phyloP scores from a whole-genome alignment of 2,888 invertebrate genomes.

The Rugalucina vietnamica region DNA sequence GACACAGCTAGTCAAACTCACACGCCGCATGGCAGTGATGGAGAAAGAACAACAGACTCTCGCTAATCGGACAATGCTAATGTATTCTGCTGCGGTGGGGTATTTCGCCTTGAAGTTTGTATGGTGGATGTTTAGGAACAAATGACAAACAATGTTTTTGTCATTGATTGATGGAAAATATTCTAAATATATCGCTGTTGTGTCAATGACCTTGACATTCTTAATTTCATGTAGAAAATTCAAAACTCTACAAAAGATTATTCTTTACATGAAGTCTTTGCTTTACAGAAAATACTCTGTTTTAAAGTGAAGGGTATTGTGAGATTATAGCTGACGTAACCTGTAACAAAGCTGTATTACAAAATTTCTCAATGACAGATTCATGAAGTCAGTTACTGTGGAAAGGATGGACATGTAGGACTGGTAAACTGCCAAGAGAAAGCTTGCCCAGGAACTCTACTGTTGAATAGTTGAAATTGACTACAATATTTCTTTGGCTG shows the following conservation, averaged over 20 bases:
- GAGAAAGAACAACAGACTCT: constrained; percentile 93
- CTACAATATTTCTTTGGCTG: too few relatives aligned
- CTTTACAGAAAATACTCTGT: too few relatives aligned
- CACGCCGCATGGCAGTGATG: constrained; percentile 93
- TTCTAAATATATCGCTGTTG: neutral
- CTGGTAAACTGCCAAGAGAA: too few relatives aligned
- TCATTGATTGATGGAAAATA: neutral
- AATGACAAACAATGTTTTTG: constrained; percentile 62
- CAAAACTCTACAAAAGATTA: neutral
- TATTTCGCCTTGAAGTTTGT: constrained; percentile 92
- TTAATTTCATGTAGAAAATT: neutral
- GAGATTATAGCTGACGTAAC: too few relatives aligned
- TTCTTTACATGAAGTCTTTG: too few relatives aligned
- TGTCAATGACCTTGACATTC: neutral
- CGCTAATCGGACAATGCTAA: constrained; percentile 29
- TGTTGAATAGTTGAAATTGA: too few relatives aligned
- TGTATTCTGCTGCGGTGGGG: constrained; percentile 85
- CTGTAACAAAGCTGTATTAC: too few relatives aligned
- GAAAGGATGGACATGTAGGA: too few relatives aligned
- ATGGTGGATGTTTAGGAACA: constrained; percentile 70
- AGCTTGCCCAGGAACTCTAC: too few relatives aligned
- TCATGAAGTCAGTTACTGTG: too few relatives aligned
- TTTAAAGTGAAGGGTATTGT: too few relatives aligned
- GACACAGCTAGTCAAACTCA: constrained; percentile 90
- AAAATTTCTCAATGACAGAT: too few relatives aligned